Base-by-base conservation (phyloP, 2,113 vertebrate genomes). In the Condylura cristata region DNA sequence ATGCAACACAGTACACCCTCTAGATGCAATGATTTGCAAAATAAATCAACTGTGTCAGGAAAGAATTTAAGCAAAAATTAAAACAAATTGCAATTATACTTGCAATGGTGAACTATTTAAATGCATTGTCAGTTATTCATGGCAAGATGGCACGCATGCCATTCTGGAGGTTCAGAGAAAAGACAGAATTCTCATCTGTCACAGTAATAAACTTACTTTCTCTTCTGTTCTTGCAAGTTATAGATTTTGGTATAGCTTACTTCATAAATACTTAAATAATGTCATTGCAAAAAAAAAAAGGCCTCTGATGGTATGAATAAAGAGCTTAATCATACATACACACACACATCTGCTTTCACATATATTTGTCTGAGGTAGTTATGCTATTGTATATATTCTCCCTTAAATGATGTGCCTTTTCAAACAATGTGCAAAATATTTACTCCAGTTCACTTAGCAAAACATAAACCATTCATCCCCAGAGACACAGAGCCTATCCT, bases 21-120 rank as follows among this genome's bases (percentile, higher is more conserved):
- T 98, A 98, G 98, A 98, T 98, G 97, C 98, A 98, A 97, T 98
- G 97, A 98, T 98, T 98, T 98, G 96, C 97, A 98, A 98, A 98
- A 98, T 98, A 98, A 98, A 98, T 98, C 98, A 98, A 96, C 97
- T 98, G 96, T 98, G 97, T 97, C 98, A 97, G 92, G 86, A 83
- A 96, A 84, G 98, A 98, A 98, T 97, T 98, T 98, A 96, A 98
- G 97, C 95, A 98, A 97, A 98, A 98, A 98, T 98, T 98, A 98
- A 94, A 97, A 98, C 98, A 98, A 98, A 98, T 98, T 97, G 94
- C 97, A 98, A 98, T 98, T 98, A 97, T 97, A 96, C 83, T 98
- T 98, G 96, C 96, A 96, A 95, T 65, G 81, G 97, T 96, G 91
- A 93, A 95, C 96, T 97, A 51, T 96, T 97, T 96, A 98, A 98